Evolutionary conservation across 2,888 invertebrate genomes (phyloP), one percentile per base, ranked within the genome.

Genomic region (Eremobia ochroleuca): DNA sequence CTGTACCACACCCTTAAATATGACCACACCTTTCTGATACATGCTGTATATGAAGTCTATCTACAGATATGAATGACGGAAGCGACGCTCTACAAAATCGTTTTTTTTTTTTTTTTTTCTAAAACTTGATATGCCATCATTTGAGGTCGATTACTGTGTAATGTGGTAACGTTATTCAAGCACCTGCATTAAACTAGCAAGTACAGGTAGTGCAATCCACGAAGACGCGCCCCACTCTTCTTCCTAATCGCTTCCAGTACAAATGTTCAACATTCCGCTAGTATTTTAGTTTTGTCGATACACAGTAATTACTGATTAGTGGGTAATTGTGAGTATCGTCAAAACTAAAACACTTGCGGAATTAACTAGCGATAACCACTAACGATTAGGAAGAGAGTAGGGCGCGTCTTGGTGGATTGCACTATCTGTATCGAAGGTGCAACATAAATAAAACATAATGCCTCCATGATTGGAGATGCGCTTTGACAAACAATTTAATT

Each of bases 371-470:
- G n/a, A n/a, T n/a, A n/a, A n/a, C n/a, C n/a, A n/a, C n/a, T n/a
- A n/a, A n/a, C n/a, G n/a, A n/a, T n/a, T n/a, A n/a, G n/a, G n/a
- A n/a, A n/a, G n/a, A n/a, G n/a, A n/a, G n/a, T n/a, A n/a, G n/a
- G n/a, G n/a, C n/a, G n/a, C n/a, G n/a, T n/a, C n/a, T n/a, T n/a
- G n/a, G n/a, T n/a, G n/a, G n/a, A n/a, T n/a, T n/a, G n/a, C n/a
- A n/a, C n/a, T n/a, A n/a, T n/a, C n/a, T n/a, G n/a, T n/a, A 73
- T 74, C 43, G 80, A 81, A 82, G 77, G 75, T 82, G 76, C 85
- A 81, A 83, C 86, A 93, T 92, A 85, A 91, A 92, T 93, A 92
- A 93, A 92, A 92, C 92, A 93, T 92, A 74, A 71, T 55, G 66
- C 46, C 87, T 90, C 89, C 90, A 86, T 89, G 88, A 34, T n/a